Percentiles rank a stretch among this genome's conserved stretches.
phyloP scores from a whole-genome alignment of 2,797 vertebrate genomes.

The Danionella dracula region DNA sequence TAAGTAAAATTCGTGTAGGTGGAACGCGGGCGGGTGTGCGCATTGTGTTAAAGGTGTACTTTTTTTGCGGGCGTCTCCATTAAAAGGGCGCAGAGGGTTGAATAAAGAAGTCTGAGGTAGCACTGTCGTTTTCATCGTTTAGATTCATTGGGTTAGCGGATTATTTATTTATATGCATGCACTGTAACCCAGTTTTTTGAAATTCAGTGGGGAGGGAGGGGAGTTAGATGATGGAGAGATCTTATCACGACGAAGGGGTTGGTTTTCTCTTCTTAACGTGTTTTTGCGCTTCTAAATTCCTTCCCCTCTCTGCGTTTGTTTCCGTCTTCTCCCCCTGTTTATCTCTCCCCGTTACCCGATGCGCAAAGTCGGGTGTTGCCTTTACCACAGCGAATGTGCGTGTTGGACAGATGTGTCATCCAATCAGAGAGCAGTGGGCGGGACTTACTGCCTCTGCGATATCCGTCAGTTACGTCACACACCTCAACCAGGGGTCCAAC shows the following conservation, averaged over 20 bases:
- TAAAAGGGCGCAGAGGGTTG: not conserved
- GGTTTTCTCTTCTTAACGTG: not conserved
- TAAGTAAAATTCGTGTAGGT: not conserved
- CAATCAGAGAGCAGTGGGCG: slow-evolving; percentile 54
- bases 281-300: not conserved
- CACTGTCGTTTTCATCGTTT: not conserved
- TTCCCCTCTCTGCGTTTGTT: not conserved
- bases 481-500: not conserved
- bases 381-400: slow-evolving; percentile 41
- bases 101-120: not conserved
- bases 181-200: slow-evolving; percentile 8
- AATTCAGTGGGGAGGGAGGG: not conserved
- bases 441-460: slow-evolving; percentile 33
- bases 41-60: not conserved
- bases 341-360: slow-evolving; percentile 66
- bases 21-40: not conserved
- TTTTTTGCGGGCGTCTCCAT: slow-evolving; percentile 1
- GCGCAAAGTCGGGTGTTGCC: slow-evolving; percentile 74
- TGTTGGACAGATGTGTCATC: slow-evolving; percentile 56
- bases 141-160: not conserved
- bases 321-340: not conserved
- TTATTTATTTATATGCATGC: not conserved
- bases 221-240: not conserved
- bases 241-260: no score
- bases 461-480: slow-evolving; percentile 22